Evolutionary conservation across 2,888 invertebrate genomes (phyloP), one percentile per base, ranked within the genome.

Genomic region (Ennomos fuscantarius): DNA sequence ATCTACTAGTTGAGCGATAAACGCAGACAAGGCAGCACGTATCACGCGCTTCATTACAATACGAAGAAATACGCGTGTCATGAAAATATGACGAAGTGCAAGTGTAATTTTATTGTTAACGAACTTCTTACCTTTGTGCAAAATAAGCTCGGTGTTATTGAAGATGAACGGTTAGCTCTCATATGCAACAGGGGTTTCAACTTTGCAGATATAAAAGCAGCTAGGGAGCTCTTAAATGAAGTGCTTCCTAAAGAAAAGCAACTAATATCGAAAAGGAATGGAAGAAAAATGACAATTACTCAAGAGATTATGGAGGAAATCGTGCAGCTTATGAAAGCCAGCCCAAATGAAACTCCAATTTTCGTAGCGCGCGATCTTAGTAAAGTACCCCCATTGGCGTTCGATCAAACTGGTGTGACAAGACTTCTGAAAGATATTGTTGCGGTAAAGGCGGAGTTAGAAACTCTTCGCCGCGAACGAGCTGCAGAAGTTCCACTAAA

Each of bases 51-150:
- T 5, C 11, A 10, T 33, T 8, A 31, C 8, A 12, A 36, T 12
- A 12, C 31, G 12, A 40, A 39, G 47, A 39, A 35, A 55, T 1
- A 43, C 9, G n/a, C 12, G 39, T 12, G 39, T 11, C 24, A 15
- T 36, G 10, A 54, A 41, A 45, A 59, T n/a, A n/a, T 53, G 53
- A 57, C 43, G 12, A 44, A 12, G 53, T 59, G 58, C 31, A 45
- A 40, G 36, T 59, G 58, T 31, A 53, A 59, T 59, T 24, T 54
- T 9, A 33, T 59, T 37, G 50, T 59, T 13, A 59, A 53, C 12
- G 58, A 59, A 59, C 46, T 59, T 15, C 53, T 59, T 11, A 33
- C 53, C 31, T 59, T 59, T 53, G 58, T 59, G 32, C 58, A 59
- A 50, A 59, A 59, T 15, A 59, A 59, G 9, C 41, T 54, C 13